A percentile compares a stretch with the other conserved stretches of the same genome.
Evolutionary conservation across 1,140 invertebrate species (phyloP).

Genomic region (Phthorimaea operculella): DNA sequence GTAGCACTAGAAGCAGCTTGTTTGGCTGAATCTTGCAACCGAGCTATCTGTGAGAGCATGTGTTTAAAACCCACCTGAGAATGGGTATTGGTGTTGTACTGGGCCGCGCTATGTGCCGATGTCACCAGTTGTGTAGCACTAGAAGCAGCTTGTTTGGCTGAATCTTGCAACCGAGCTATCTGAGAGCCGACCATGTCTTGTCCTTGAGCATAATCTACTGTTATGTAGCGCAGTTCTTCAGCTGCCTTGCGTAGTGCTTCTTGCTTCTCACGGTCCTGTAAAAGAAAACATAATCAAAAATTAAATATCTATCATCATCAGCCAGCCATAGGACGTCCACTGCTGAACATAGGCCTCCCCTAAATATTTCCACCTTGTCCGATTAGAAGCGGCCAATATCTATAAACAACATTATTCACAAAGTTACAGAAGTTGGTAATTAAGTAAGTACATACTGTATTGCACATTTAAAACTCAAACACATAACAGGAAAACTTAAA

Average conservation of each 20-base stretch:
- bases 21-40: slow-evolving; percentile 76
- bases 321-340: too few species aligned
- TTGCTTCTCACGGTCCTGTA: slow-evolving; percentile 84
- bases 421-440: too few species aligned
- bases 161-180: slow-evolving; percentile 58
- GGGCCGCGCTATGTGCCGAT: slow-evolving; percentile 80
- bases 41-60: slow-evolving; percentile 35
- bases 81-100: slow-evolving; percentile 82
- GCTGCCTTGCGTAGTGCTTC: slow-evolving; percentile 87
- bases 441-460: too few species aligned
- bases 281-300: not conserved
- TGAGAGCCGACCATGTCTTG: slow-evolving; percentile 41
- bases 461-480: too few species aligned
- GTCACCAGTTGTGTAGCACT: slow-evolving; percentile 92
- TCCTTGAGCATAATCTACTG: slow-evolving; percentile 74
- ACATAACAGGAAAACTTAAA: too few species aligned
- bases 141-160: slow-evolving; percentile 88
- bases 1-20: slow-evolving; percentile 90
- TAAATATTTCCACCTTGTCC: too few species aligned
- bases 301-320: too few species aligned
- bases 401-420: too few species aligned
- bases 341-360: too few species aligned
- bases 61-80: too few species aligned
- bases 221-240: slow-evolving; percentile 90
- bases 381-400: too few species aligned